A percentile compares a stretch with the other conserved stretches of the same genome.
phyloP scores from a whole-genome alignment of 1,140 invertebrate genomes.

The Sipha flava region DNA sequence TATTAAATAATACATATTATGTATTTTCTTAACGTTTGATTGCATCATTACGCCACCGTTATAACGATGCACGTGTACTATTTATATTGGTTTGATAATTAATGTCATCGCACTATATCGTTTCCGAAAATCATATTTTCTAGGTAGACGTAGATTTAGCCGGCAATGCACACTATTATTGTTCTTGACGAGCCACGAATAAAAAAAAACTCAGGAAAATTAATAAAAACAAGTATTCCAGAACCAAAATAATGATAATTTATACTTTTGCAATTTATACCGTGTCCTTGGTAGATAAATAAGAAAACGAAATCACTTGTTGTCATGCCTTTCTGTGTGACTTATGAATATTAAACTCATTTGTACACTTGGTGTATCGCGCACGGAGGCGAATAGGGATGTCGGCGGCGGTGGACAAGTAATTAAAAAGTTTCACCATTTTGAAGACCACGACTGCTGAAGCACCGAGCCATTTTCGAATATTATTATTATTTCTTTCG shows the following conservation, averaged over 20 bases:
- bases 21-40: no score
- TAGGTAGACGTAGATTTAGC: no score
- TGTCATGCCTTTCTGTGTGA: neutral
- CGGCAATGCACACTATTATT: no score
- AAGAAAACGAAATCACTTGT: neutral
- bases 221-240: no score
- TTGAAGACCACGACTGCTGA: neutral
- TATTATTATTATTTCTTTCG: neutral
- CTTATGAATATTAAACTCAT: conserved; percentile 10
- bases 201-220: neutral
- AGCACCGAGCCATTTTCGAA: neutral
- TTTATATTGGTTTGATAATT: no score
- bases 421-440: conserved; percentile 13
- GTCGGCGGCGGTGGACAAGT: neutral
- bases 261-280: neutral
- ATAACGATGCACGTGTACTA: no score
- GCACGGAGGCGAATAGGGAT: neutral
- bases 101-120: no score
- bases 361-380: neutral
- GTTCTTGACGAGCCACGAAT: no score
- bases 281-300: neutral
- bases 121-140: no score
- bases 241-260: neutral
- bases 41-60: no score
- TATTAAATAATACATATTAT: no score